phyloP scores from a whole-genome alignment of 2,888 invertebrate species.

The Hydriomena furcata region DNA sequence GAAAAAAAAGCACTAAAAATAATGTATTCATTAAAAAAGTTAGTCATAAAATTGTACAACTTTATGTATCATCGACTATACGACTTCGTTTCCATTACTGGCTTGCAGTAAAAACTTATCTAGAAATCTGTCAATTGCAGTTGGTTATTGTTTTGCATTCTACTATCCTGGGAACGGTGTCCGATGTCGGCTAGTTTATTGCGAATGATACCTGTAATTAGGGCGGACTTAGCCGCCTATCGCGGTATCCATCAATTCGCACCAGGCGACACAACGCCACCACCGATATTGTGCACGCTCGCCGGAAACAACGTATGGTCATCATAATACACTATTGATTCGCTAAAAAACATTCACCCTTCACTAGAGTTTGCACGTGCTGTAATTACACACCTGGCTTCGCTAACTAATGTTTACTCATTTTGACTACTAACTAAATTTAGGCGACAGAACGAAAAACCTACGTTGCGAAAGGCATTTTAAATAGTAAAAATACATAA shows the following conservation, averaged over 20 bases:
- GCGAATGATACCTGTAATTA: slow-evolving; percentile 80
- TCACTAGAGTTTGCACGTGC: slow-evolving; percentile 34
- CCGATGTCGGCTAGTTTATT: slow-evolving; percentile 65
- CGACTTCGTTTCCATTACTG: slow-evolving; percentile 10
- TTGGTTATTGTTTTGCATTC: slow-evolving; percentile 35
- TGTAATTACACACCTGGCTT: slow-evolving; percentile 30
- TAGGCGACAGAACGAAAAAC: slow-evolving; percentile 23
- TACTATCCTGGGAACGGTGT: slow-evolving; percentile 39
- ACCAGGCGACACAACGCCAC: slow-evolving; percentile 42
- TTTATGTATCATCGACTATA: slow-evolving; percentile 1
- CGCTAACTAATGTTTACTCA: slow-evolving; percentile 20
- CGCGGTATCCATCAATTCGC: slow-evolving; percentile 69
- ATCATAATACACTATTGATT: slow-evolving; percentile 69
- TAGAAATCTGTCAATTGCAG: slow-evolving; percentile 23
- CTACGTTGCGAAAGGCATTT: slow-evolving; percentile 55
- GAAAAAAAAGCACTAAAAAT: too few relatives aligned
- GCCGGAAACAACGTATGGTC: slow-evolving; percentile 65
- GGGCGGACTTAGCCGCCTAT: slow-evolving; percentile 53
- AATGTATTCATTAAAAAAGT: too few relatives aligned
- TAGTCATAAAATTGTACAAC: too few relatives aligned
- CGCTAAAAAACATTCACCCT: slow-evolving; percentile 50
- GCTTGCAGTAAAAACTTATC: slow-evolving; percentile 19
- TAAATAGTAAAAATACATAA: slow-evolving; percentile 46
- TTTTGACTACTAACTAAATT: slow-evolving; percentile 13
- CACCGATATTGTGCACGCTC: slow-evolving; percentile 54